A percentile compares a stretch with the other conserved stretches of the same genome.
Conservation (phyloP, 1,140 invertebrate genomes). For the Zaprionus gabonicus region DNA sequence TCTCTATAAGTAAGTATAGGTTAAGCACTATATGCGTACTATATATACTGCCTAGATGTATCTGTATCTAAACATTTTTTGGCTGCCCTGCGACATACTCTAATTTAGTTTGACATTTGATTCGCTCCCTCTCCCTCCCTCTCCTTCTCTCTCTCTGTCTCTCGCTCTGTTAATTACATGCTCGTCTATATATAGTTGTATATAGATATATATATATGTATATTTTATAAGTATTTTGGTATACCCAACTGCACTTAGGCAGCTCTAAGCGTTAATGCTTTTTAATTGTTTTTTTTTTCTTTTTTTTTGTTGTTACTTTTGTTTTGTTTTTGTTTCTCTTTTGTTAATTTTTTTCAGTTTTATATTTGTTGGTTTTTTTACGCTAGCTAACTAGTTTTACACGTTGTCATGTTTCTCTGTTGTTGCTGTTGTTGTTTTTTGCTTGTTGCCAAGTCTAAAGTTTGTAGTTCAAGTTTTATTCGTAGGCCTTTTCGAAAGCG, state of each 20-base stretch:
- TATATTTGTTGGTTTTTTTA: constrained; percentile 10
- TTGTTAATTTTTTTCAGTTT: constrained; percentile 47
- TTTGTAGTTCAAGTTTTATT: constrained; percentile 78
- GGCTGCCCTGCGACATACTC: constrained; percentile 58
- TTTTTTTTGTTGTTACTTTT: constrained; percentile 3
- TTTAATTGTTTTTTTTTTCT: constrained; percentile 58
- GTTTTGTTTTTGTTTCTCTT: constrained; percentile 34
- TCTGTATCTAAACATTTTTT: constrained; percentile 35
- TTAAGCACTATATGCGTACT: constrained; percentile 22
- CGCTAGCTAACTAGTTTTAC: constrained; percentile 73
- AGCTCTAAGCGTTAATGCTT: constrained; percentile 79
- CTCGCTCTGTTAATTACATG: constrained; percentile 12
- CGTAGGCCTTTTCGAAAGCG: constrained; percentile 72
- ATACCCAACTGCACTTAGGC: constrained; percentile 71
- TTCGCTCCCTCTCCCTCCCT: constrained; percentile 4
- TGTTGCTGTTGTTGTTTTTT: constrained; percentile 20
- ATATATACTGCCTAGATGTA: constrained; percentile 13
- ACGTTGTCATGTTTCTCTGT: constrained; percentile 55
- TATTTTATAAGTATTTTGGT: constrained; percentile 31
- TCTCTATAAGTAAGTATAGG: constrained; percentile 31
- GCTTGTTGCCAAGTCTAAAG: constrained; percentile 71
- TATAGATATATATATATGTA: constrained; percentile 31
- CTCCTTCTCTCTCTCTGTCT: background rate
- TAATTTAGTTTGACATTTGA: constrained; percentile 29
- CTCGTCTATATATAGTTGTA: constrained; percentile 27